phyloP scores from a whole-genome alignment of 2,888 invertebrate species.

The Dicranocentrus wangi region DNA sequence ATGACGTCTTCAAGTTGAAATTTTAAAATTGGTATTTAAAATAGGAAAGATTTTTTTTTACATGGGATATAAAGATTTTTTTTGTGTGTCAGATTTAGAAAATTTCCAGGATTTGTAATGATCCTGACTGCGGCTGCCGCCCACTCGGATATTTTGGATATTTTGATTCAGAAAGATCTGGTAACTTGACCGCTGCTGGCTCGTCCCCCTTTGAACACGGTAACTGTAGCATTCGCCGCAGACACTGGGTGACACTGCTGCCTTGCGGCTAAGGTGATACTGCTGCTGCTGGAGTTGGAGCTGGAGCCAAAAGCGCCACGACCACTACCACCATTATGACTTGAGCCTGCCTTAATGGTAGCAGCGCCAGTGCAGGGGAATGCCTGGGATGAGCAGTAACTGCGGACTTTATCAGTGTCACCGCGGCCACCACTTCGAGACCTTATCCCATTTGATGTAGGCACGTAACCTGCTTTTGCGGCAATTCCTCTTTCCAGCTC shows the following conservation, averaged over 20 bases:
- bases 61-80: no score
- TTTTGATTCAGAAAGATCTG: no score
- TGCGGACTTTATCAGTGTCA: neutral
- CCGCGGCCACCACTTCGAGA: slow-evolving; percentile 14
- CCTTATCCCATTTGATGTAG: slow-evolving; percentile 41
- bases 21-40: no score
- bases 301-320: neutral
- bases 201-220: slow-evolving; percentile 30
- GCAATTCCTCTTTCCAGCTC: slow-evolving; percentile 41
- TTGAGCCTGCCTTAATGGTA: slow-evolving; percentile 1
- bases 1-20: no score
- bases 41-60: no score
- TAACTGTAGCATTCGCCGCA: slow-evolving; percentile 1
- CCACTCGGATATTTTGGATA: no score
- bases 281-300: slow-evolving; percentile 21
- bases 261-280: slow-evolving; percentile 8
- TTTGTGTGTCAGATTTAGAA: no score
- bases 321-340: neutral
- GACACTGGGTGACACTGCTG: neutral
- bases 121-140: no score
- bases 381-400: slow-evolving; percentile 15
- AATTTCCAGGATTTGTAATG: no score
- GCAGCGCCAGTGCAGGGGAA: neutral
- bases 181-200: slow-evolving; percentile 21
- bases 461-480: neutral